Conservation (phyloP, 2,797 vertebrate species). For the Coregonus sp. region DNA sequence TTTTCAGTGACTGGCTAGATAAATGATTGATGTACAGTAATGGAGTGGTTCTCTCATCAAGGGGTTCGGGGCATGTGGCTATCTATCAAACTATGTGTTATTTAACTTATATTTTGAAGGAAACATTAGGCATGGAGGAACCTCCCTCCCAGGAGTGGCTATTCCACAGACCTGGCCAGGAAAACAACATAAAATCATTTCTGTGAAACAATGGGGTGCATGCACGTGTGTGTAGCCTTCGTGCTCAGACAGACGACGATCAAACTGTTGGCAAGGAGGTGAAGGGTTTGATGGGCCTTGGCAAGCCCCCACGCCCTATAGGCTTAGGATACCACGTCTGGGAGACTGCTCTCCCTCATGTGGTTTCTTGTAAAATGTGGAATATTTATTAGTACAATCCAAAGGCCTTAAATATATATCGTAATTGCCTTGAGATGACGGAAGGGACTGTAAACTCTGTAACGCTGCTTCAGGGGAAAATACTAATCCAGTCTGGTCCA, state of each 20-base stretch:
- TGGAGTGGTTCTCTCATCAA: background rate
- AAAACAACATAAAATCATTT: conserved; percentile 30
- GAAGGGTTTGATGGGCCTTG: conserved; percentile 46
- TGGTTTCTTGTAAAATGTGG: conserved; percentile 22
- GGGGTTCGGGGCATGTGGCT: background rate
- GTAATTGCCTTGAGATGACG: conserved; percentile 30
- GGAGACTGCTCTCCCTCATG: conserved; percentile 16
- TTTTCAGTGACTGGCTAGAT: background rate
- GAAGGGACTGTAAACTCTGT: background rate
- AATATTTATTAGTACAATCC: background rate
- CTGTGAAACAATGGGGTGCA: conserved; percentile 36
- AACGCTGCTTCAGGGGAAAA: background rate
- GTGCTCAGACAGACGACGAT: conserved; percentile 54
- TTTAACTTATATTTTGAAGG: conserved; percentile 27
- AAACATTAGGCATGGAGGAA: conserved; percentile 26
- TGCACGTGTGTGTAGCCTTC: conserved; percentile 37
- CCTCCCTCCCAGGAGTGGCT: conserved; percentile 17
- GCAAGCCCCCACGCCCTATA: conserved; percentile 26
- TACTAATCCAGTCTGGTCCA: conserved; percentile 11
- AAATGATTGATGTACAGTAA: background rate
- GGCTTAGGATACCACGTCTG: conserved; percentile 35
- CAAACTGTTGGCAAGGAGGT: conserved; percentile 53
- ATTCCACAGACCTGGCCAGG: conserved; percentile 62
- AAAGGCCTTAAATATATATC: conserved; percentile 21
- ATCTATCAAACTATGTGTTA: conserved; percentile 26